Percentiles rank a stretch among this genome's conserved stretches.
Conservation (phyloP, 2,113 vertebrate genomes). For the Vidua macroura region DNA sequence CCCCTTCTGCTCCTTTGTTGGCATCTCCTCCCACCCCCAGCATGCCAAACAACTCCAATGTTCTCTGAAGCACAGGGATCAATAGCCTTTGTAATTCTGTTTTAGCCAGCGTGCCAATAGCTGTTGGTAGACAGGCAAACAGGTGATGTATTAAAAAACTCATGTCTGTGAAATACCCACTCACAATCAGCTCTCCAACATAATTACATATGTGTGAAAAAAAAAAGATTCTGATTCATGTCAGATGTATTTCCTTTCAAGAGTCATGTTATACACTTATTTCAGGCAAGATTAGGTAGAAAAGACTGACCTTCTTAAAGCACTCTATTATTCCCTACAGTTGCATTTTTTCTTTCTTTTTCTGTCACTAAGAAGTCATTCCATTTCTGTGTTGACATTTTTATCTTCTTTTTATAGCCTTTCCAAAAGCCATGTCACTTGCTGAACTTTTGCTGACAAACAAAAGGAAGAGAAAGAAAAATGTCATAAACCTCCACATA, state of each 20-base stretch:
- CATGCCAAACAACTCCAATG: background rate
- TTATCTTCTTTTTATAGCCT: slow-evolving; percentile 2
- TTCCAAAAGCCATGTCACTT: background rate
- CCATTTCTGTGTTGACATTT: background rate
- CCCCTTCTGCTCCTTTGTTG: slow-evolving; percentile 28
- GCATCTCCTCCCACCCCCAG: background rate
- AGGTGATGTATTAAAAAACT: slow-evolving; percentile 6
- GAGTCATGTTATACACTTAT: background rate
- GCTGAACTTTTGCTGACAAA: slow-evolving; percentile 8
- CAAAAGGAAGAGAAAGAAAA: slow-evolving; percentile 16
- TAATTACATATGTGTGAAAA: slow-evolving; percentile 31
- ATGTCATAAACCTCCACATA: background rate
- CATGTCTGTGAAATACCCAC: background rate
- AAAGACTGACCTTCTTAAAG: background rate
- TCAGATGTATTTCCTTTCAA: background rate
- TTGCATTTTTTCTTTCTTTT: background rate
- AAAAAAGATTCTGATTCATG: background rate
- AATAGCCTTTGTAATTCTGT: background rate
- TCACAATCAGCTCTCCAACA: background rate
- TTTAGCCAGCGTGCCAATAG: background rate
- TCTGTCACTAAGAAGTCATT: background rate
- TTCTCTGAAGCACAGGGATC: background rate
- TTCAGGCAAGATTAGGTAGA: background rate
- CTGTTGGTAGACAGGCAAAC: background rate
- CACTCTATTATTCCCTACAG: background rate